Evolutionary conservation across 2,113 vertebrate species (phyloP), one percentile per base, ranked within the genome.

Genomic region (Elachura formosa): DNA sequence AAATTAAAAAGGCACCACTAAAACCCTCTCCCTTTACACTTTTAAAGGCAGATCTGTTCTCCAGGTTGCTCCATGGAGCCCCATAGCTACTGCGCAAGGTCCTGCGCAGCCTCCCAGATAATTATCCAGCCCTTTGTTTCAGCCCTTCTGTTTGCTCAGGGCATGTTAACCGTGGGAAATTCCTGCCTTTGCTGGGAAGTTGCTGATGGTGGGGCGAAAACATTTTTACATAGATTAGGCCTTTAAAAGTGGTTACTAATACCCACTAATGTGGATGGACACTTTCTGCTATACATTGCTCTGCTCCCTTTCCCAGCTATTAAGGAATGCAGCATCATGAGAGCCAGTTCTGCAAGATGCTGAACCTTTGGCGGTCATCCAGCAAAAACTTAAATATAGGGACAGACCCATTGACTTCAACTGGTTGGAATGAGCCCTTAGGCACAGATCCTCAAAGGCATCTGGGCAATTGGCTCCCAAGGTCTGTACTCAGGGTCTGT

Each of bases 371-470:
- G 95, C 95, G 90, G 80, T 81, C 56, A 9, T 92, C 96, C 95
- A 97, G 96, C 76, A 87, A 96, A 92, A 97, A 95, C 93, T 94
- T 96, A 94, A 96, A 96, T 94, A 97, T 94, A 95, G 96, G 91
- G 95, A 94, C 80, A 91, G 96, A 91, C 94, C 89, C 69, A 88
- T 84, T 95, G 86, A 97, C 96, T 97, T 96, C 95, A 96, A 80
- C 91, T 94, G 72, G 83, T 87, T 97, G 96, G 96, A 97, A 97
- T 97, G 96, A 97, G 84, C 94, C 94, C 95, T 96, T 84, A 89
- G 95, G 95, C 95, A 76, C 80, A 90, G 93, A 95, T 95, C 80
- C 91, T 94, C 83, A 87, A 78, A 96, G 95, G 96, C 95, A 97
- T 95, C 80, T 96, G 86, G 80, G 95, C 95, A 96, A 94, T 93